Percentiles rank a stretch among this genome's conserved stretches.
These are phyloP conservation scores for Zaprionus gabonicus DNA, from an alignment of 1,140 invertebrate species.

Conservation along the genomic window DNA sequence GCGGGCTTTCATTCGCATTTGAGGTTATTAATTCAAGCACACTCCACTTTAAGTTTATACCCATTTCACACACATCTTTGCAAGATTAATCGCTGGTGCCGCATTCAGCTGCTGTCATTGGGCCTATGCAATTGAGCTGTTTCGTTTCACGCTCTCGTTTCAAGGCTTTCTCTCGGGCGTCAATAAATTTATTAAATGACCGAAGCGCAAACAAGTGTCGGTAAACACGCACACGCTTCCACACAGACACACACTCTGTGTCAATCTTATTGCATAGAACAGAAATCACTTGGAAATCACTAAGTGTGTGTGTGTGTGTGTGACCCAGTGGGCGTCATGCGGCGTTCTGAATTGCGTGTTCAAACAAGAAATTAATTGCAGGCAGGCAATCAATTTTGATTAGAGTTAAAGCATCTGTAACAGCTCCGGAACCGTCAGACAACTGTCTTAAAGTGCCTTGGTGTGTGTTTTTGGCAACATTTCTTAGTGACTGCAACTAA, in stretches of 20 bases:
- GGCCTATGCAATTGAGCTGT: neutral
- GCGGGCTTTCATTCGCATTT: neutral
- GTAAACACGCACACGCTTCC: conserved; percentile 39
- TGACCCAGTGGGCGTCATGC: conserved; percentile 20
- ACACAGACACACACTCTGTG: conserved; percentile 13
- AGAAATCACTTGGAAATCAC: conserved; percentile 64
- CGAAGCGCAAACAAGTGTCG: conserved; percentile 60
- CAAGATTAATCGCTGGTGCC: conserved; percentile 6
- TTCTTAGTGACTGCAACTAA: conserved; percentile 9
- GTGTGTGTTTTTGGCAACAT: neutral
- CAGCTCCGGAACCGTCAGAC: conserved; percentile 30
- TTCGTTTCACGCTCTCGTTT: conserved; percentile 34
- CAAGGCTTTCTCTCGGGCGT: conserved; percentile 53
- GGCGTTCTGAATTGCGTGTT: conserved; percentile 73
- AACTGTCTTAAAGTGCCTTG: conserved; percentile 14
- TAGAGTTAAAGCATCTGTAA: conserved; percentile 58
- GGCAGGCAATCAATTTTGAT: conserved; percentile 78
- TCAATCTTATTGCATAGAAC: conserved; percentile 11
- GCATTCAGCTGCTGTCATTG: conserved; percentile 24
- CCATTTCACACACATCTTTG: neutral
- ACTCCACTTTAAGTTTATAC: neutral
- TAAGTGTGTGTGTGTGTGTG: conserved; percentile 30
- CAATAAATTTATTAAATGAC: conserved; percentile 80
- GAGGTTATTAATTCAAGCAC: neutral
- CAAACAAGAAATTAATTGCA: conserved; percentile 80